phyloP scores from a whole-genome alignment of 2,888 invertebrate species.

The Linhomoeus sp. region DNA sequence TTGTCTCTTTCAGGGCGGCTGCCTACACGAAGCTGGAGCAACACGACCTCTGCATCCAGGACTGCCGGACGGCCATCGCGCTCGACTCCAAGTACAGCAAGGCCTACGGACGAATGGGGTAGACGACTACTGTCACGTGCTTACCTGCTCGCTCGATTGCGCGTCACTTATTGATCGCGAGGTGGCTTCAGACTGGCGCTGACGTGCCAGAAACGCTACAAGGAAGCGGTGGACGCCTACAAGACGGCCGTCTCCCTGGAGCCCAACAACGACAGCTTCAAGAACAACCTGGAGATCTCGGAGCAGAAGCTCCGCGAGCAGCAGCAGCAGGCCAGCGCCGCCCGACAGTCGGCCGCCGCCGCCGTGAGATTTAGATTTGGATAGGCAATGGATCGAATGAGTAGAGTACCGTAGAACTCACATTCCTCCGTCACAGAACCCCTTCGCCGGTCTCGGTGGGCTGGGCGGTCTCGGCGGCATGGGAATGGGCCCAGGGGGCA shows the following conservation, averaged over 20 bases:
- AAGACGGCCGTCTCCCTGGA: constrained; percentile 69
- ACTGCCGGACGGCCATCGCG: constrained; percentile 67
- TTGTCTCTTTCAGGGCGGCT: too few species aligned
- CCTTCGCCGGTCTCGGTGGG: constrained; percentile 6
- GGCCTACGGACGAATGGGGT: constrained; percentile 75
- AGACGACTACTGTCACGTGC: constrained; percentile 6
- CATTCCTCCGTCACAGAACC: too few species aligned
- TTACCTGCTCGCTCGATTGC: too few species aligned
- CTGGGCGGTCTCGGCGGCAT: too few species aligned
- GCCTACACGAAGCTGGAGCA: constrained; percentile 72
- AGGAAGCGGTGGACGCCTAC: constrained; percentile 65
- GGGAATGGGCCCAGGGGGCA: constrained; percentile 7
- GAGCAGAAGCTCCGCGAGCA: constrained; percentile 42
- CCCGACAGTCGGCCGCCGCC: neutral
- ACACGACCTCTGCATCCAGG: constrained; percentile 60
- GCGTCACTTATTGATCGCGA: too few species aligned
- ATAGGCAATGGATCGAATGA: too few species aligned
- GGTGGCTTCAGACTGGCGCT: constrained; percentile 51
- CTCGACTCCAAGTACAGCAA: constrained; percentile 81
- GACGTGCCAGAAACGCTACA: constrained; percentile 56
- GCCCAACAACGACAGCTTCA: constrained; percentile 72
- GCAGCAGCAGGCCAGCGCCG: constrained; percentile 6
- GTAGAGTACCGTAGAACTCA: too few species aligned
- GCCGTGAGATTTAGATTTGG: neutral
- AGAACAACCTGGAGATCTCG: constrained; percentile 60